A percentile compares a stretch with the other conserved stretches of the same genome.
Evolutionary conservation across 2,888 invertebrate species (phyloP).

Genomic region (Eulithis testata): DNA sequence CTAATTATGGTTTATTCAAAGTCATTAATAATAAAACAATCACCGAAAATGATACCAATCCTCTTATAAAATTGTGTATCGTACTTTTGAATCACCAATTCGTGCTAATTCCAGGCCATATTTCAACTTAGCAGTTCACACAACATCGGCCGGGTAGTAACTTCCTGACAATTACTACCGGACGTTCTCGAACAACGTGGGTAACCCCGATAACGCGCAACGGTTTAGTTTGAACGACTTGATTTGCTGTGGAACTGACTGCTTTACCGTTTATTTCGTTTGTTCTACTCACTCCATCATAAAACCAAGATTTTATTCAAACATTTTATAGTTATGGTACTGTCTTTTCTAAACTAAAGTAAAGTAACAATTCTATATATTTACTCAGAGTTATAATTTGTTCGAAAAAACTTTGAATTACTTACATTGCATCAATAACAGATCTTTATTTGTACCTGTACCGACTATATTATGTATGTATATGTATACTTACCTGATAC

Average conservation of each 20-base stretch:
- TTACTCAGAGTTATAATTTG: no score
- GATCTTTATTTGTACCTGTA: no score
- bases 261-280: slow-evolving; percentile 2
- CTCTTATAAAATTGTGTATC: no score
- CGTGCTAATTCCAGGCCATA: neutral
- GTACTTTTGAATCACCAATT: neutral
- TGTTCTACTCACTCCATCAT: neutral
- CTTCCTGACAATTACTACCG: slow-evolving; percentile 16
- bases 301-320: no score
- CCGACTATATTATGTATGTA: no score
- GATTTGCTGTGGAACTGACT: slow-evolving; percentile 7
- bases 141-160: slow-evolving; percentile 13
- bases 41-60: no score
- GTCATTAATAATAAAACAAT: no score
- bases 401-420: no score
- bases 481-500: no score
- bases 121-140: slow-evolving; percentile 15
- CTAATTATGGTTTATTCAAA: no score
- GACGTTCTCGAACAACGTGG: slow-evolving; percentile 7
- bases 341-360: neutral
- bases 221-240: slow-evolving; percentile 12
- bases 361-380: neutral
- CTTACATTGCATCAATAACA: no score
- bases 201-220: slow-evolving; percentile 11
- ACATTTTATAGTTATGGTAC: no score